Base-by-base conservation (phyloP, 2,888 invertebrate genomes). In the Tortrix viridana region DNA sequence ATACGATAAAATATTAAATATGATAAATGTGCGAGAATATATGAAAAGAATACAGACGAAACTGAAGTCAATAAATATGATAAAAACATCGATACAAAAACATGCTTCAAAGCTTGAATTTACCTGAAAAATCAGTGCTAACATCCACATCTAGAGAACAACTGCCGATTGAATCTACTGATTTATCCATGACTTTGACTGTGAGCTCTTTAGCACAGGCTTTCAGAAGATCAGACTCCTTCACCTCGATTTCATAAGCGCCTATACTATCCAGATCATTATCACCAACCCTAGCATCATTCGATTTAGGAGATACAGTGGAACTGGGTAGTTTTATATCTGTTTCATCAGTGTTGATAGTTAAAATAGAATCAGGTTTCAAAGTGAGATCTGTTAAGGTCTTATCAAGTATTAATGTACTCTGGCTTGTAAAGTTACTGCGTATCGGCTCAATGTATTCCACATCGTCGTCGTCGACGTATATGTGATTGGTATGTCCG, bases 131-230 rank as follows among this genome's bases (percentile, higher is more conserved):
- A 78, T 95, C 95, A 66, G 94, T 94, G 79, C 95, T 94, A 63
- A 95, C 95, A 80, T 97, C 96, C 85, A 96, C 96, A 86, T 97
- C 97, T 79, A 97, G 92, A 72, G 97, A 97, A 89, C 97, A 97
- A 91, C 96, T 96, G 76, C 97, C 97, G 77, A 97, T 97, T 61
- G 97, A 97, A 86, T 97, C 97, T 88, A 95, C 94, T 23, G 96
- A 96, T 73, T 94, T 94, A 89, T 95, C 95, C 95, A 95, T 95
- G 67, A 90, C 91, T 86, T 93, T 92, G 6, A 92, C 92, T 3
- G 88, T 87, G 50, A 92, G 73, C 48, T 89, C 84, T 67, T 88
- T 92, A 0, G 78, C 70, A 60, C 81, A 75, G 43, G 79, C 80
- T 66, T 86, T 88, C 43, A 86, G 75, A 49, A 92, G 73, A 77